phyloP scores from a whole-genome alignment of 2,113 vertebrate genomes.

The Boulengeromyrus knoepffleri region DNA sequence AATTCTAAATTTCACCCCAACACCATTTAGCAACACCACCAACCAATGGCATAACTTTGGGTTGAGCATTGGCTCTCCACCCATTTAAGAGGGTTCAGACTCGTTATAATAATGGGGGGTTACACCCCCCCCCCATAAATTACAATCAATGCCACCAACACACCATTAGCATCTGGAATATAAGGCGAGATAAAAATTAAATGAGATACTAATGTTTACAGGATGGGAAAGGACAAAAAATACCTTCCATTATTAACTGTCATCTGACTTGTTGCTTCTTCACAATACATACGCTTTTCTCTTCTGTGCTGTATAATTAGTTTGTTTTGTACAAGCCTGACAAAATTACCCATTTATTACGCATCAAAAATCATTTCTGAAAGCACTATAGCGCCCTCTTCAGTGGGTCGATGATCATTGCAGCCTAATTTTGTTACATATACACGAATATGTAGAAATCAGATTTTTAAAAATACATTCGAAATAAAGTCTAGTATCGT shows the following conservation, averaged over 20 bases:
- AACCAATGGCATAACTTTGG: not conserved
- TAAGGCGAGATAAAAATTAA: not conserved
- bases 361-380: not conserved
- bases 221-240: not conserved
- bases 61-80: not conserved
- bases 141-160: not conserved
- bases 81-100: not conserved
- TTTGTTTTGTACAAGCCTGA: not conserved
- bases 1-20: not conserved
- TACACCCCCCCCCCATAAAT: not conserved
- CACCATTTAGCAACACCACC: not conserved
- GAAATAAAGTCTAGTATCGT: not conserved
- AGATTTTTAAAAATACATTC: not conserved
- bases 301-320: not conserved
- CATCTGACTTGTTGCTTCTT: not conserved
- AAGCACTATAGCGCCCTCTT: not conserved
- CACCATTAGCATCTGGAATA: not conserved
- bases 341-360: not conserved
- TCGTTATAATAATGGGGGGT: too few relatives aligned
- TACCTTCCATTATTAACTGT: not conserved
- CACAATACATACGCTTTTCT: not conserved
- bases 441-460: not conserved
- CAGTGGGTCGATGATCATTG: not conserved
- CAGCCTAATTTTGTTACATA: not conserved
- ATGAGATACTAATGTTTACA: not conserved